Percentiles rank a stretch among this genome's conserved stretches.
Evolutionary conservation across 2,113 vertebrate genomes (phyloP).

Genomic region (Nettapus auritus): DNA sequence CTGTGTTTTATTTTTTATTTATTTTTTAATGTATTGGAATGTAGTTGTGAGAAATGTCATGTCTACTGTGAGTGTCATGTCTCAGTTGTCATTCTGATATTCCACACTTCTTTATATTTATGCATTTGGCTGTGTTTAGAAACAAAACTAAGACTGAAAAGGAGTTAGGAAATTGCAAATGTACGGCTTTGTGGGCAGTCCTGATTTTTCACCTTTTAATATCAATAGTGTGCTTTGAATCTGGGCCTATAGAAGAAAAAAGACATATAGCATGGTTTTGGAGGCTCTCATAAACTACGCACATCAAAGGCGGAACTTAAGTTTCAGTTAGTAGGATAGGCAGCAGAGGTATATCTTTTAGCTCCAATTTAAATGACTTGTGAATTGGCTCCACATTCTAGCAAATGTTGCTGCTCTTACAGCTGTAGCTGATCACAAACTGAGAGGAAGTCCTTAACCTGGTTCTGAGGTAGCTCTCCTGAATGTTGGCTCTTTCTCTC

Average conservation of each 20-base stretch:
- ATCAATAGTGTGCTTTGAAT: no score
- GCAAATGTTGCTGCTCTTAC: not conserved
- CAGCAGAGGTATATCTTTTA: not conserved
- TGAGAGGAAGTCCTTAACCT: not conserved
- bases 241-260: not conserved
- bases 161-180: not conserved
- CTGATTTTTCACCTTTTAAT: not conserved
- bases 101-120: not conserved
- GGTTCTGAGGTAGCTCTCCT: not conserved
- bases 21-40: not conserved
- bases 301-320: not conserved
- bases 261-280: not conserved
- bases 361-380: not conserved
- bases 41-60: not conserved
- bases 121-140: not conserved
- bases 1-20: not conserved
- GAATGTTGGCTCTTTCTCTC: not conserved
- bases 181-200: not conserved
- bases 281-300: not conserved
- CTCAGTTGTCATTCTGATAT: not conserved
- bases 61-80: not conserved
- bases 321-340: not conserved
- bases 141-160: not conserved
- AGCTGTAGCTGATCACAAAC: no score
- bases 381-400: not conserved